These are phyloP conservation scores for Campoplex nolae DNA, from an alignment of 2,888 invertebrate genomes.

Conservation along the genomic window DNA sequence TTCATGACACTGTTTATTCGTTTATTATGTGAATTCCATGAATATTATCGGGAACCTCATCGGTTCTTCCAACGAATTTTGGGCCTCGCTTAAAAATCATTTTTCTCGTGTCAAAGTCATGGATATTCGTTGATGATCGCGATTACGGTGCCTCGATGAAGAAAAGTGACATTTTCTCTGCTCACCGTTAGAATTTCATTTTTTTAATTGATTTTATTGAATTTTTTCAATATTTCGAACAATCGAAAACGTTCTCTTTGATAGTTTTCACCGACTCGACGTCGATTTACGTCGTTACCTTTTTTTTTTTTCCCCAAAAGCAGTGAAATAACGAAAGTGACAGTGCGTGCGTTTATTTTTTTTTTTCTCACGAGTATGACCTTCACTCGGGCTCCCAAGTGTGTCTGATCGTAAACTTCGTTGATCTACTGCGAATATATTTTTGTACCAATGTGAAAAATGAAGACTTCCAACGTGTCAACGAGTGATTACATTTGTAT, in stretches of 20 bases:
- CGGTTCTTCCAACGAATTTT: background rate
- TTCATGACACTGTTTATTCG: background rate
- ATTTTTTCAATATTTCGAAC: background rate
- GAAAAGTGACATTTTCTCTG: background rate
- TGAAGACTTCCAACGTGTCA: background rate
- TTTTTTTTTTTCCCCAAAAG: background rate
- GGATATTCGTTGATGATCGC: conserved; percentile 18
- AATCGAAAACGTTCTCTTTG: background rate
- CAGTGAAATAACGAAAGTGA: background rate
- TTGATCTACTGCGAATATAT: background rate
- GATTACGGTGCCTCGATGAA: background rate
- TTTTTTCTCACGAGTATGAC: conserved; percentile 5
- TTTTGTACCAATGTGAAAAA: background rate
- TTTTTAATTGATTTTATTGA: background rate
- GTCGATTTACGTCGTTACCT: background rate
- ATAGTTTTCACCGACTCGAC: background rate
- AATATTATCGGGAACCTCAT: background rate
- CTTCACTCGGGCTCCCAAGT: background rate
- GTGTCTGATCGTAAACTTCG: conserved; percentile 6
- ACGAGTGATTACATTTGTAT: background rate
- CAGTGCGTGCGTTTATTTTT: background rate
- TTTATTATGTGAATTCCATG: conserved; percentile 18
- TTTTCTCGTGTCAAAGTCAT: conserved; percentile 21
- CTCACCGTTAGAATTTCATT: background rate
- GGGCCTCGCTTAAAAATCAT: conserved; percentile 7